phyloP scores from a whole-genome alignment of 2,888 invertebrate species.

The Pristionchus exspectatus region DNA sequence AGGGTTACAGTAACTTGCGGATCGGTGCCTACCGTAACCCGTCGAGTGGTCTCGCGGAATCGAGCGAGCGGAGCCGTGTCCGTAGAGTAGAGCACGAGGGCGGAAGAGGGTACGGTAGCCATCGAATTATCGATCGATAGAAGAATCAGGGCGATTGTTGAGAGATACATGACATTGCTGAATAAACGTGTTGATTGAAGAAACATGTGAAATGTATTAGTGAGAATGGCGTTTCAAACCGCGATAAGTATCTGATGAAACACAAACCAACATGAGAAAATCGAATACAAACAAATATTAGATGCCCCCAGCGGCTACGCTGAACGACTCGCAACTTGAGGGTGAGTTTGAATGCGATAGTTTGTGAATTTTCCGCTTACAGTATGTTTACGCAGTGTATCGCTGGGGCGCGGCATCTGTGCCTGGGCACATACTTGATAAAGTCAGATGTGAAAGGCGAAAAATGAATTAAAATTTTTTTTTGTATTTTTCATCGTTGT shows the following conservation, averaged over 20 bases:
- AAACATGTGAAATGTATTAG: neutral
- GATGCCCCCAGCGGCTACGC: neutral
- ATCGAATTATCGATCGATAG: neutral
- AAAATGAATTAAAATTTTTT: too few relatives aligned
- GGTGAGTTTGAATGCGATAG: neutral
- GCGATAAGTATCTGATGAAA: neutral
- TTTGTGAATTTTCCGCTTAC: neutral
- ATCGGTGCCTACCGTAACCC: conserved; percentile 51
- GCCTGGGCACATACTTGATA: neutral
- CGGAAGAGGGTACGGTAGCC: conserved; percentile 47
- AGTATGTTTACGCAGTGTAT: conserved; percentile 1
- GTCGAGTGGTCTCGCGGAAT: conserved; percentile 48
- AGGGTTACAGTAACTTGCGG: conserved; percentile 73
- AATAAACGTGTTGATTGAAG: conserved; percentile 19
- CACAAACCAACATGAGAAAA: neutral
- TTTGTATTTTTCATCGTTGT: too few relatives aligned
- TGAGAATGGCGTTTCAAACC: neutral
- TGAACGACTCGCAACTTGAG: conserved; percentile 40
- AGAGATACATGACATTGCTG: conserved; percentile 50
- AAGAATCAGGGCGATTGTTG: conserved; percentile 12
- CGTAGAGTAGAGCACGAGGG: conserved; percentile 49
- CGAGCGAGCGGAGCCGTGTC: conserved; percentile 54
- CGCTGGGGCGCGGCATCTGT: neutral
- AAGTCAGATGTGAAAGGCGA: neutral
- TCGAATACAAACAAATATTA: neutral